phyloP scores from a whole-genome alignment of 2,113 vertebrate species.

The Spea multiplicata region DNA sequence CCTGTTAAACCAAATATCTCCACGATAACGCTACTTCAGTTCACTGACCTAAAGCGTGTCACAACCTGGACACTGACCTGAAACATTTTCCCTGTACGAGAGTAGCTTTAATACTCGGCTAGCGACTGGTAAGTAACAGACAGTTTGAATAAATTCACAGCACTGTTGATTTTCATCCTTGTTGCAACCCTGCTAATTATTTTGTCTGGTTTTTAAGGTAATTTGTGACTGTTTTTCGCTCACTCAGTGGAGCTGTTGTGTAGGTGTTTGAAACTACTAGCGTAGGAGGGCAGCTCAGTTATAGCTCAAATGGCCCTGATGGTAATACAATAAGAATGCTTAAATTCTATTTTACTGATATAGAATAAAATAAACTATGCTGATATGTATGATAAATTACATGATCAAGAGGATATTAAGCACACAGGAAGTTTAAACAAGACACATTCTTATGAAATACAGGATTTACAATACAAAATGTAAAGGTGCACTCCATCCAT shows the following conservation, averaged over 20 bases:
- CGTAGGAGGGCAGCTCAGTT: not conserved
- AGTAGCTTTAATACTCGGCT: constrained; percentile 1
- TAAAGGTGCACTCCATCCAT: too few relatives aligned
- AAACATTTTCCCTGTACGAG: constrained; percentile 13
- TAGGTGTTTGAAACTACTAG: constrained; percentile 9
- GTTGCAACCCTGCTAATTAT: constrained; percentile 14
- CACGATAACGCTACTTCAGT: too few relatives aligned
- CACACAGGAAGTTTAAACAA: too few relatives aligned
- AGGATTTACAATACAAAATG: too few relatives aligned
- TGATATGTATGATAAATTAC: not conserved
- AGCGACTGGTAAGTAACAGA: not conserved
- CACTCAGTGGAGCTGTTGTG: constrained; percentile 1
- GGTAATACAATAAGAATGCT: not conserved
- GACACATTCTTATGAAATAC: too few relatives aligned
- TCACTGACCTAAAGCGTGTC: not conserved
- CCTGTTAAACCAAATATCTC: too few relatives aligned
- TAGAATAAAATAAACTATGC: not conserved
- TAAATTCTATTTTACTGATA: not conserved
- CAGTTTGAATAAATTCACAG: constrained; percentile 6
- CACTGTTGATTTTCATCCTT: constrained; percentile 6
- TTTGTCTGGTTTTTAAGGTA: constrained; percentile 8
- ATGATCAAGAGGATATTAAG: too few relatives aligned
- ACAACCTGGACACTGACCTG: not conserved
- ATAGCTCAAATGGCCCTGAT: not conserved
- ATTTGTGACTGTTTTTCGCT: constrained; percentile 11